A percentile compares a stretch with the other conserved stretches of the same genome.
Conservation (phyloP, 2,113 vertebrate species). For the Bombycilla garrulus region DNA sequence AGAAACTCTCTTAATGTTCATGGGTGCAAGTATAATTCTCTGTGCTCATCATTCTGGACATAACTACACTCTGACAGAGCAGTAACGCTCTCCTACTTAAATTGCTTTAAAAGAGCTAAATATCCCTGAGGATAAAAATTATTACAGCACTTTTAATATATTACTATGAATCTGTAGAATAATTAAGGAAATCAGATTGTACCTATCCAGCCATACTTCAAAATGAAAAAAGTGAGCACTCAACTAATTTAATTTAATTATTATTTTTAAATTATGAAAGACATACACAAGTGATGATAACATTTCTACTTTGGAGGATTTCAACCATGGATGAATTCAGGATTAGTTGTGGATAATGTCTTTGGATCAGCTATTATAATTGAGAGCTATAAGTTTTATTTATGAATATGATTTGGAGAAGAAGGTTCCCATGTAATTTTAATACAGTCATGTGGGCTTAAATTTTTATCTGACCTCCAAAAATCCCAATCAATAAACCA, state of each 20-base stretch:
- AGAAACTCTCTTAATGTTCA: neutral
- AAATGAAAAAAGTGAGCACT: neutral
- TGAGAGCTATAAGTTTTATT: neutral
- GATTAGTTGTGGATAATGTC: neutral
- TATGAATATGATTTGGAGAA: neutral
- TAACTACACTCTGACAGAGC: neutral
- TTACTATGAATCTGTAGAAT: neutral
- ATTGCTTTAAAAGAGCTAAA: neutral
- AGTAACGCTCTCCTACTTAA: neutral
- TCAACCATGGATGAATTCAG: neutral
- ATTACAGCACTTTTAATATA: neutral
- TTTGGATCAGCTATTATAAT: neutral
- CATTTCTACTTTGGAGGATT: neutral
- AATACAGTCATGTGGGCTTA: neutral
- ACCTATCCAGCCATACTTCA: neutral
- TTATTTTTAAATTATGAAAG: neutral
- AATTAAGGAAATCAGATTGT: neutral
- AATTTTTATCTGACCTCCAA: neutral
- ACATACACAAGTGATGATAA: neutral
- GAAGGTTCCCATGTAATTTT: neutral
- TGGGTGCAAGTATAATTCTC: neutral
- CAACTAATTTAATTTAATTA: neutral
- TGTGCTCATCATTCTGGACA: neutral
- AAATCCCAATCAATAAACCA: neutral
- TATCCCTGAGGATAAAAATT: neutral